A percentile compares a stretch with the other conserved stretches of the same genome.
Conservation (phyloP, 2,888 invertebrate genomes). For the Diaperis boleti region DNA sequence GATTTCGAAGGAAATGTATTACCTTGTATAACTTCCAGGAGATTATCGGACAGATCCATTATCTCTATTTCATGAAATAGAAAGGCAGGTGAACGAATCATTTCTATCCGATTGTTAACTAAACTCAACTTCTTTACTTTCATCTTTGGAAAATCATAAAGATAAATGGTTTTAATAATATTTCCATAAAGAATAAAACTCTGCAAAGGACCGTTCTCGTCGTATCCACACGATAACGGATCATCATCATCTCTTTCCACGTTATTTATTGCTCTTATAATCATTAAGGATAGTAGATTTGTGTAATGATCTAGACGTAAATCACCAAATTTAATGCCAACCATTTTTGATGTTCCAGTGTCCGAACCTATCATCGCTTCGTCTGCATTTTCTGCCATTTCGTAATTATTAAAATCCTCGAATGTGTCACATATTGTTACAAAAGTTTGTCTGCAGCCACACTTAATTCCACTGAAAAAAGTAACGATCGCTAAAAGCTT, state of each 20-base stretch:
- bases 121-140: neutral
- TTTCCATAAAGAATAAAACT: neutral
- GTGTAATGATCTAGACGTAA: neutral
- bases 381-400: neutral
- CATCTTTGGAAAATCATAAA: neutral
- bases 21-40: neutral
- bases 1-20: neutral
- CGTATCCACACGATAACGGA: neutral
- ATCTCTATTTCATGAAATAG: neutral
- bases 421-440: conserved; percentile 4
- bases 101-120: conserved; percentile 6
- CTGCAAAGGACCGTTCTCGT: neutral
- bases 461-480: no score
- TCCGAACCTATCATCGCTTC: conserved; percentile 1
- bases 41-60: neutral
- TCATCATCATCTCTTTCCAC: neutral
- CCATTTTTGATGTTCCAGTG: neutral
- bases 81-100: neutral
- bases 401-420: neutral
- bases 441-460: neutral
- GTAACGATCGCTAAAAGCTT: no score
- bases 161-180: neutral
- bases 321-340: neutral
- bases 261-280: neutral
- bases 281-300: neutral